Evolutionary conservation across 2,888 invertebrate genomes (phyloP), one percentile per base, ranked within the genome.

Genomic region (Syrista parreyssii): DNA sequence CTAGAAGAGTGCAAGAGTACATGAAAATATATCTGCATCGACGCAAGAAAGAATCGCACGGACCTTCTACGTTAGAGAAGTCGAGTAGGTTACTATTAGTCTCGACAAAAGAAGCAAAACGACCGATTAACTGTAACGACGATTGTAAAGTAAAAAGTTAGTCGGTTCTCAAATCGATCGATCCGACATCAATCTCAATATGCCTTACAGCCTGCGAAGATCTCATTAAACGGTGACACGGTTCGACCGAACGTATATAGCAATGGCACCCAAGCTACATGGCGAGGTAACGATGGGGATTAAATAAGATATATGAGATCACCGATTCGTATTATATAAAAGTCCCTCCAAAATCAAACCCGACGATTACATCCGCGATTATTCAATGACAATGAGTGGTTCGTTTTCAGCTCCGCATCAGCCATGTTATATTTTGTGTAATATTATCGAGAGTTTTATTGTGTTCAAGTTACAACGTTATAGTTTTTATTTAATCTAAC

Each of bases 351-450:
- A 33, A 71, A 33, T 32, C 31, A 33, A 71, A 32, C 71, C 71
- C 9, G 32, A 71, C 71, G 12, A 31, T 31, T 71, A 34, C 23
- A 71, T 32, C 71, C 71, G 32, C 71, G 71, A 71, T 33, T 31
- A 71, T 33, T 11, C 12, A 55, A 23, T 55, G 55, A 55, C 55
- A 55, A 33, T 71, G 31, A 74, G 75, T 80, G 81, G 79, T 79
- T 82, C 76, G 74, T 80, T 81, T 85, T 85, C 83, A 83, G 83
- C 82, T 84, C 81, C 82, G 80, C 85, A 84, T 86, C 80, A 84
- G 85, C 84, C 85, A 84, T 86, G 87, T 87, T 87, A 83, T 55
- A 86, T 86, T 88, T 87, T 83, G 75, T 81, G 81, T 82, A 79
- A 76, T 81, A 81, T 82, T 83, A 81, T 80, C 75, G 80, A 84